Percentiles rank a stretch among this genome's conserved stretches.
These are phyloP conservation scores for Sternotherus odoratus DNA, from an alignment of 2,797 vertebrate genomes.

Conservation along the genomic window DNA sequence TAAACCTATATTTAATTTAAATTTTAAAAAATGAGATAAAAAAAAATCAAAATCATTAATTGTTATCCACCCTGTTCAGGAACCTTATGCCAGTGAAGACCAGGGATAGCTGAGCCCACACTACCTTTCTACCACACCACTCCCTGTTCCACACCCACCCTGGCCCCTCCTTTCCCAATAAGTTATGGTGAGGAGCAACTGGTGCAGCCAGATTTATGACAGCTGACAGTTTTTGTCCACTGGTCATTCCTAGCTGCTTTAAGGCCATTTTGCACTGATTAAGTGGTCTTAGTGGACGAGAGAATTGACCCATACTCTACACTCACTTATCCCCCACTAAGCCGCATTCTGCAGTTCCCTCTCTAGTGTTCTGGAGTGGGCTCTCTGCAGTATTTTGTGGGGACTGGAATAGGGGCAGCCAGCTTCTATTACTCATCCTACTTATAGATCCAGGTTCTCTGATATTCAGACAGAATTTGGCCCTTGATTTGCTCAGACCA, in stretches of 20 bases:
- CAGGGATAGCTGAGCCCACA: rapidly evolving
- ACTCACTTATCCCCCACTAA: background rate
- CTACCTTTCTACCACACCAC: background rate
- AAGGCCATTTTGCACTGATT: background rate
- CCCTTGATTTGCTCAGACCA: background rate
- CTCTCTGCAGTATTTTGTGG: background rate
- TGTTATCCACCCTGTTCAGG: too few species aligned
- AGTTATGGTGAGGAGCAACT: background rate
- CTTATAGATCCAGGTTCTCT: background rate
- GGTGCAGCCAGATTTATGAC: background rate
- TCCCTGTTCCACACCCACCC: background rate
- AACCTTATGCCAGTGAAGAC: background rate
- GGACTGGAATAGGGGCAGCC: background rate
- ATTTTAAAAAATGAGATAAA: too few species aligned
- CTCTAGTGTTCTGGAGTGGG: background rate
- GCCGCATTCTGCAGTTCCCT: background rate
- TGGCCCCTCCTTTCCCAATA: background rate
- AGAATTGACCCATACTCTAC: background rate
- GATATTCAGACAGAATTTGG: background rate
- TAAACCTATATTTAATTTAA: too few species aligned
- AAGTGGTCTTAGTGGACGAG: background rate
- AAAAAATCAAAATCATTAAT: too few species aligned
- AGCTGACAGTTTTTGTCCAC: background rate
- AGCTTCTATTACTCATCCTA: background rate
- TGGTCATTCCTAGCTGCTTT: background rate